These are phyloP conservation scores for Thumatha senex DNA, from an alignment of 2,888 invertebrate genomes.

Conservation along the genomic window DNA sequence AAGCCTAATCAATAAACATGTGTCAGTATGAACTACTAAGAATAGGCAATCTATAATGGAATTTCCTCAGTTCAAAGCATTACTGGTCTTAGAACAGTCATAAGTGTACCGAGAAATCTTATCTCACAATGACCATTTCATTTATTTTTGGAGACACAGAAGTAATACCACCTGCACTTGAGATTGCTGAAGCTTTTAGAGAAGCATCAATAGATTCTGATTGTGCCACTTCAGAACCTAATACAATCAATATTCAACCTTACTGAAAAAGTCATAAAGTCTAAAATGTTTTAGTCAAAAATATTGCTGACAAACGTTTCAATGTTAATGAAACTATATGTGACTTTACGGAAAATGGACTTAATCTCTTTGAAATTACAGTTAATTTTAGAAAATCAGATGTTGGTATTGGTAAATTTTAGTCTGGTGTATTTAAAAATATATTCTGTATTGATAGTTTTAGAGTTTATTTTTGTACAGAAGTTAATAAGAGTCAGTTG, in stretches of 20 bases:
- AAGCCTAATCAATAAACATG: not conserved
- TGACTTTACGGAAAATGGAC: constrained; percentile 36
- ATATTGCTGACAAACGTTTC: constrained; percentile 64
- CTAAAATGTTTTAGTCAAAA: constrained; percentile 19
- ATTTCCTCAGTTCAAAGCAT: constrained; percentile 42
- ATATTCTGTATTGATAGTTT: not conserved
- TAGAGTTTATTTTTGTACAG: constrained; percentile 37
- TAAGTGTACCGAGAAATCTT: constrained; percentile 56
- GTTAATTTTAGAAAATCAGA: constrained; percentile 34
- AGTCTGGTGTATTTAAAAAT: constrained; percentile 25
- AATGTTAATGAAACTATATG: constrained; percentile 47
- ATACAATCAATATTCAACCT: constrained; percentile 38
- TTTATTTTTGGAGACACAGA: constrained; percentile 80
- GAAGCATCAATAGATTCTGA: constrained; percentile 67
- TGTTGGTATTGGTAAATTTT: constrained; percentile 32
- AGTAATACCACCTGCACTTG: constrained; percentile 80
- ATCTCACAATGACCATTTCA: constrained; percentile 76
- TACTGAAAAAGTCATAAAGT: constrained; percentile 14
- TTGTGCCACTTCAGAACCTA: constrained; percentile 62
- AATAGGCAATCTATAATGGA: constrained; percentile 33
- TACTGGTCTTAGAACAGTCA: constrained; percentile 36
- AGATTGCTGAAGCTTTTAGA: constrained; percentile 74
- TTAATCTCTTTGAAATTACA: constrained; percentile 30
- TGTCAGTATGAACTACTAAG: constrained; percentile 9
- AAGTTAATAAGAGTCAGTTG: constrained; percentile 47